Percentiles rank a stretch among this genome's conserved stretches.
phyloP scores from a whole-genome alignment of 1,140 invertebrate species.

The Drosophila azteca region DNA sequence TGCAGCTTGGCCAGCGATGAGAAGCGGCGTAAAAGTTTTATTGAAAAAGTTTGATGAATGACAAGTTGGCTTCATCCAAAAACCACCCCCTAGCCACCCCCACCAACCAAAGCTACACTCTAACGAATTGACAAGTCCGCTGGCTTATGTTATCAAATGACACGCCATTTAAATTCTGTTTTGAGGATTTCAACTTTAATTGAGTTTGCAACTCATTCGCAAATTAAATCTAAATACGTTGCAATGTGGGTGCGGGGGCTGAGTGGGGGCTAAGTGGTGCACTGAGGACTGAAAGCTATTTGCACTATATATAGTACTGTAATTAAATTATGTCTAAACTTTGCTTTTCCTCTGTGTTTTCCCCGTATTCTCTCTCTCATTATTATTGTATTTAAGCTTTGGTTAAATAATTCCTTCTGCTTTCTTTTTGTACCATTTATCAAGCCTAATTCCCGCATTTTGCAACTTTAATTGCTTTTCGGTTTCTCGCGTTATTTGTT shows the following conservation, averaged over 20 bases:
- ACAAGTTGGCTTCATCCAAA: slow-evolving; percentile 53
- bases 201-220: slow-evolving; percentile 9
- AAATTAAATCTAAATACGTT: slow-evolving; percentile 32
- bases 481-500: too few species aligned
- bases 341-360: too few species aligned
- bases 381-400: too few species aligned
- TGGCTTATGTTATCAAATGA: slow-evolving; percentile 40
- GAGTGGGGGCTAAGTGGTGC: too few species aligned
- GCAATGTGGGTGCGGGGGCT: background rate
- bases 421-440: background rate
- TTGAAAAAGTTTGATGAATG: slow-evolving; percentile 80
- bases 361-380: too few species aligned
- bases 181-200: slow-evolving; percentile 20
- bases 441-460: background rate
- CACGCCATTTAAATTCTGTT: slow-evolving; percentile 44
- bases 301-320: too few species aligned
- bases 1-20: slow-evolving; percentile 52
- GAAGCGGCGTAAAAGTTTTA: slow-evolving; percentile 68
- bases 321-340: too few species aligned
- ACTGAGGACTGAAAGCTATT: too few species aligned
- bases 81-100: background rate
- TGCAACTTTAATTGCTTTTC: slow-evolving; percentile 8
- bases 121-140: slow-evolving; percentile 11
- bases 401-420: too few species aligned
- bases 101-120: background rate